Evolutionary conservation across 2,888 invertebrate species (phyloP).

Genomic region (Scaptomyza polygonia): DNA sequence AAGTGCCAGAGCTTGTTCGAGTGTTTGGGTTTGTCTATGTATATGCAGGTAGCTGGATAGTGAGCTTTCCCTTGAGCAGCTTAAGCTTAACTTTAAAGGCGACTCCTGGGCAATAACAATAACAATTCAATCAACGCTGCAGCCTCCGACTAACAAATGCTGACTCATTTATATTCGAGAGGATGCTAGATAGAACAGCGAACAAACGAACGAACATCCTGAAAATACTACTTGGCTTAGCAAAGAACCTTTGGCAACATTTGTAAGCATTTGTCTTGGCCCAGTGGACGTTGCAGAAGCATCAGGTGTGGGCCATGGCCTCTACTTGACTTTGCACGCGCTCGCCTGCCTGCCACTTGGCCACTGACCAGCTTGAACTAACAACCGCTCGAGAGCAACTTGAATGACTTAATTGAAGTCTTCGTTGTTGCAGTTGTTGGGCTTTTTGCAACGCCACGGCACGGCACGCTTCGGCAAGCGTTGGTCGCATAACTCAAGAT

Average conservation of each 20-base stretch:
- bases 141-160: conserved; percentile 60
- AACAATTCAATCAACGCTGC: conserved; percentile 60
- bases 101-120: conserved; percentile 43
- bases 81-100: conserved; percentile 44
- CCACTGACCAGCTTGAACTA: conserved; percentile 48
- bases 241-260: conserved; percentile 38
- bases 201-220: conserved; percentile 19
- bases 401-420: conserved; percentile 59
- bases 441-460: conserved; percentile 9
- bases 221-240: conserved; percentile 46
- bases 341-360: conserved; percentile 38
- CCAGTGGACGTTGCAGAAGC: conserved; percentile 3
- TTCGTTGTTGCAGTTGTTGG: conserved; percentile 16
- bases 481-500: conserved; percentile 56
- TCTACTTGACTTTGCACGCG: conserved; percentile 56
- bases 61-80: conserved; percentile 18
- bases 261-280: conserved; percentile 55
- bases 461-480: conserved; percentile 37
- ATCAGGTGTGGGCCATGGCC: conserved; percentile 23
- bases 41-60: conserved; percentile 11
- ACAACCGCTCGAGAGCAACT: conserved; percentile 44
- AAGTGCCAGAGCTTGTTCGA: conserved; percentile 36
- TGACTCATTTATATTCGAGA: conserved; percentile 71
- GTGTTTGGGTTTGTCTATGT: conserved; percentile 8
- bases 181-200: conserved; percentile 31